Evolutionary conservation across 2,888 invertebrate genomes (phyloP).

Genomic region (Yponomeuta malinellus): DNA sequence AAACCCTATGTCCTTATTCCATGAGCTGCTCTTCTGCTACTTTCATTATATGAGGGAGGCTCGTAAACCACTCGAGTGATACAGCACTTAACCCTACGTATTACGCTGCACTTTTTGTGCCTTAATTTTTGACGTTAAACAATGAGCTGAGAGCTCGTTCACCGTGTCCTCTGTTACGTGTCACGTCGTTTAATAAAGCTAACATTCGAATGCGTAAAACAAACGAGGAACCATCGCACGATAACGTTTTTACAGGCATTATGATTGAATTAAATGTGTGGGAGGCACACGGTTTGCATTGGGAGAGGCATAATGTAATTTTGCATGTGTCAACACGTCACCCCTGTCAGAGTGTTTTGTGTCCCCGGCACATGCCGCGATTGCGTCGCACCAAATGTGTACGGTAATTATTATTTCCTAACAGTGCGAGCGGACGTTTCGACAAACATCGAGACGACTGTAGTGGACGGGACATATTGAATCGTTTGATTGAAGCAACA

Average conservation of each 20-base stretch:
- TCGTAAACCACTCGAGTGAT: not conserved
- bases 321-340: slow-evolving; percentile 48
- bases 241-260: slow-evolving; percentile 7
- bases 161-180: not conserved
- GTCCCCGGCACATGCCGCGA: slow-evolving; percentile 27
- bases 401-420: slow-evolving; percentile 20
- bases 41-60: not conserved
- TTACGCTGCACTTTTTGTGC: not conserved
- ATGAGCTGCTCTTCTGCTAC: not conserved
- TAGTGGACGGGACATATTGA: not conserved
- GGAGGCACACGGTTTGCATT: slow-evolving; percentile 4
- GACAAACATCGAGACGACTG: not conserved
- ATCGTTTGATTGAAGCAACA: not conserved
- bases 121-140: not conserved
- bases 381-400: slow-evolving; percentile 18
- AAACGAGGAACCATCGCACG: not conserved
- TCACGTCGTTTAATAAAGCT: not conserved
- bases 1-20: not conserved
- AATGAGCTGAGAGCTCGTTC: not conserved
- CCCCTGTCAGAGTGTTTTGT: slow-evolving; percentile 33
- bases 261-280: slow-evolving; percentile 13
- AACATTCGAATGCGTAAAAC: not conserved
- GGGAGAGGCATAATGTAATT: slow-evolving; percentile 44
- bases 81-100: not conserved
- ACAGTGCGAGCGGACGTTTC: not conserved